Conservation (phyloP, 2,113 vertebrate species). For the Callithrix jacchus region DNA sequence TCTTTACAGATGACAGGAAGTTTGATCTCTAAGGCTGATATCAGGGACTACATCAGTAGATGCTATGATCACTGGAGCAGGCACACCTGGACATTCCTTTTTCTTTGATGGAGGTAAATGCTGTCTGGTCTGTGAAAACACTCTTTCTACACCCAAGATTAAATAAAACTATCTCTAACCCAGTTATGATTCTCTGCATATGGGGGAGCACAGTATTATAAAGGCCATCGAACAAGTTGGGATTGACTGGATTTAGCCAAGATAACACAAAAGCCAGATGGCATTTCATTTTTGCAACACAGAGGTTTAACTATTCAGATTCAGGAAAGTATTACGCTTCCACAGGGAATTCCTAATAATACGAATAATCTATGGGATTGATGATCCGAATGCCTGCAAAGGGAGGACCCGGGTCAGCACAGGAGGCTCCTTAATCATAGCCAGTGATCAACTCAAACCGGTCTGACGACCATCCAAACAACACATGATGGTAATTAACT, state of each 20-base stretch:
- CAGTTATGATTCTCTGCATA: too few relatives aligned
- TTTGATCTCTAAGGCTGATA: not conserved
- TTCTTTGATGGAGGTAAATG: not conserved
- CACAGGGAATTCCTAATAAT: not conserved
- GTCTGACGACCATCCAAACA: not conserved
- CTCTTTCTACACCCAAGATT: not conserved
- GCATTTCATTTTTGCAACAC: not conserved
- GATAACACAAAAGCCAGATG: not conserved
- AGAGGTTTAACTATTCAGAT: not conserved
- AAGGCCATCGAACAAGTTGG: not conserved
- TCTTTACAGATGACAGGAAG: not conserved
- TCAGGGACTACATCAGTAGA: not conserved
- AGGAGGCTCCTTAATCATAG: not conserved
- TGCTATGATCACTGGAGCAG: not conserved
- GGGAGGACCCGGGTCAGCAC: not conserved
- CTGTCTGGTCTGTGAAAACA: not conserved
- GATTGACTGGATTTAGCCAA: not conserved
- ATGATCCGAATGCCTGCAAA: not conserved
- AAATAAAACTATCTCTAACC: not conserved
- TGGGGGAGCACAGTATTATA: accelerated
- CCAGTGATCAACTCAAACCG: not conserved
- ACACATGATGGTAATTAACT: not conserved
- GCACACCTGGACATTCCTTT: not conserved
- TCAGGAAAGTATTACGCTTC: not conserved
- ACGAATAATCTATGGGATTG: too few relatives aligned